A percentile compares a stretch with the other conserved stretches of the same genome.
Conservation (phyloP, 2,888 invertebrate genomes). For the Gasteruption jaculator region DNA sequence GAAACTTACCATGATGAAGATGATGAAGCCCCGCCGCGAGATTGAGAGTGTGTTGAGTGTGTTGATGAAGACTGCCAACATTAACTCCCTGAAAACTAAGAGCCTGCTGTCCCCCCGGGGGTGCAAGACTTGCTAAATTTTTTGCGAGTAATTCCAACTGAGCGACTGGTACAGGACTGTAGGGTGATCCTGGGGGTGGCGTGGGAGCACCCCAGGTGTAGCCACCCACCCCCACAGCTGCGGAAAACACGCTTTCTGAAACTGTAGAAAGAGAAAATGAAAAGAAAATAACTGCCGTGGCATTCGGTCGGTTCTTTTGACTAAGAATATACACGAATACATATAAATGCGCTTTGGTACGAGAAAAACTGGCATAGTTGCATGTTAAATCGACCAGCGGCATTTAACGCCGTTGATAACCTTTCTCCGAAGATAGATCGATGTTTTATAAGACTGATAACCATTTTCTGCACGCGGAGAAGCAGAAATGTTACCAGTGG, state of each 20-base stretch:
- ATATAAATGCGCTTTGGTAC: too few species aligned
- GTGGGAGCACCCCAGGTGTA: slow-evolving; percentile 65
- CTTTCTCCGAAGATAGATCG: too few species aligned
- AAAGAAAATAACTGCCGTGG: too few species aligned
- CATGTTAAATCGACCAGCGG: too few species aligned
- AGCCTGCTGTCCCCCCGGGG: slow-evolving; percentile 41
- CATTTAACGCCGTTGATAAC: too few species aligned
- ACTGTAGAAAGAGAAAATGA: too few species aligned
- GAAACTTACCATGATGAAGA: slow-evolving; percentile 45
- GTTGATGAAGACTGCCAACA: slow-evolving; percentile 43
- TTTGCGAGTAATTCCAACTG: slow-evolving; percentile 62
- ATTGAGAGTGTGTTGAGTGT: slow-evolving; percentile 43
- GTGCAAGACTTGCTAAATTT: slow-evolving; percentile 45
- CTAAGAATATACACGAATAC: too few species aligned
- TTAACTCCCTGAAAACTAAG: slow-evolving; percentile 46
- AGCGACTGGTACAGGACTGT: slow-evolving; percentile 65
- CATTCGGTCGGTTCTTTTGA: too few species aligned
- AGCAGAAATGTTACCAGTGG: too few species aligned
- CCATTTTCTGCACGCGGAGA: too few species aligned
- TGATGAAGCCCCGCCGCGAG: slow-evolving; percentile 42
- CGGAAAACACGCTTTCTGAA: slow-evolving; percentile 66
- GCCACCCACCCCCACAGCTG: slow-evolving; percentile 54
- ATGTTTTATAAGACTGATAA: too few species aligned
- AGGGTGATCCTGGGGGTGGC: slow-evolving; percentile 62
- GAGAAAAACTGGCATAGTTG: too few species aligned